These are phyloP conservation scores for Chelonus insularis DNA, from an alignment of 1,140 invertebrate genomes.

Conservation along the genomic window DNA sequence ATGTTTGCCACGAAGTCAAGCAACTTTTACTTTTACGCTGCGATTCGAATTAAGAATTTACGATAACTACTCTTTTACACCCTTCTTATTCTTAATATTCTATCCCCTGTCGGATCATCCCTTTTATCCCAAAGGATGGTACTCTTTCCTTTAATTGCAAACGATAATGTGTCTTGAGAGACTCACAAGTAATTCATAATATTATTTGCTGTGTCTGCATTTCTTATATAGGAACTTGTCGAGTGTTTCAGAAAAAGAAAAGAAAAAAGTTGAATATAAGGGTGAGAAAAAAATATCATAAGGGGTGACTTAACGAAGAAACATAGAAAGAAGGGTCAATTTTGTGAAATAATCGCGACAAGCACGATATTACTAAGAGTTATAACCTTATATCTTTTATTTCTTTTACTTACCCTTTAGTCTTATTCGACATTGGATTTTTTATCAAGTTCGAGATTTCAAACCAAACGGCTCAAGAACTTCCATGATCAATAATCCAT, in stretches of 20 bases:
- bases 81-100: conserved; percentile 24
- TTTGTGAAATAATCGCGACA: conserved; percentile 8
- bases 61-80: conserved; percentile 46
- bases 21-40: conserved; percentile 61
- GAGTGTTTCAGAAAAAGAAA: conserved; percentile 5
- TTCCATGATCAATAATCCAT: no score
- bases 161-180: conserved; percentile 13
- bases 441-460: no score
- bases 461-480: no score
- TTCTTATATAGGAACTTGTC: neutral
- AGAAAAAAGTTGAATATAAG: neutral
- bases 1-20: conserved; percentile 54
- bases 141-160: conserved; percentile 10
- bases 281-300: neutral
- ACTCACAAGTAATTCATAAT: conserved; percentile 8
- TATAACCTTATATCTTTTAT: conserved; percentile 32
- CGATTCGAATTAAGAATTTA: conserved; percentile 62
- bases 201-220: neutral
- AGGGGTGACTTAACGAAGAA: conserved; percentile 47
- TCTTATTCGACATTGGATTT: neutral
- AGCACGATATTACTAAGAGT: conserved; percentile 39
- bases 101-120: conserved; percentile 12
- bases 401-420: neutral
- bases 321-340: conserved; percentile 36
- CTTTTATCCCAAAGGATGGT: neutral